Evolutionary conservation across 2,113 vertebrate genomes (phyloP).

Genomic region (Chionis minor): DNA sequence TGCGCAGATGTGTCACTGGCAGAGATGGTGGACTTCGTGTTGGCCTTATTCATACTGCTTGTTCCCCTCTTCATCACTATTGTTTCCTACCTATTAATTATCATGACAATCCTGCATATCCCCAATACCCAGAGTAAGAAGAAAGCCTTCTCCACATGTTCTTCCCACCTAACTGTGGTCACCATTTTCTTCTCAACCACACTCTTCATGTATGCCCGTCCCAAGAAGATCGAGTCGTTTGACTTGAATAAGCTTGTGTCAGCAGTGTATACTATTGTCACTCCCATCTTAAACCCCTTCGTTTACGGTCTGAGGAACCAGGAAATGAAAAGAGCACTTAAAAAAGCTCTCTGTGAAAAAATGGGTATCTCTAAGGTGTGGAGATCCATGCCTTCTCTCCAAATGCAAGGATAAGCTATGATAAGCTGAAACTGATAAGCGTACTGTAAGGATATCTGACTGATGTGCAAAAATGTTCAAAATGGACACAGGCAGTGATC

Average conservation of each 20-base stretch:
- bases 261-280: slow-evolving; percentile 1
- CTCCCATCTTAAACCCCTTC: slow-evolving; percentile 35
- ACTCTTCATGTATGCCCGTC: slow-evolving; percentile 26
- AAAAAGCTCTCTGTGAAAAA: neutral
- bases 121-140: neutral
- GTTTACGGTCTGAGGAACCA: slow-evolving; percentile 61
- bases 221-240: neutral
- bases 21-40: slow-evolving; percentile 37
- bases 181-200: slow-evolving; percentile 31
- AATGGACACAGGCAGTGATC: neutral
- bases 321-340: neutral
- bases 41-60: slow-evolving; percentile 7
- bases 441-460: neutral
- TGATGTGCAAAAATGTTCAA: neutral
- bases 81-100: slow-evolving; percentile 12
- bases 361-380: neutral
- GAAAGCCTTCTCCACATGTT: slow-evolving; percentile 55
- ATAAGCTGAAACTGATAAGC: neutral
- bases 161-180: slow-evolving; percentile 45
- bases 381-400: neutral
- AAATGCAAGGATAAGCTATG: neutral
- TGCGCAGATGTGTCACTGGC: neutral
- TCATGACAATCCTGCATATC: neutral
- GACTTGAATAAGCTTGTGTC: slow-evolving; percentile 44
- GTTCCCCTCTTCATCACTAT: slow-evolving; percentile 11